Evolutionary conservation across 2,797 vertebrate genomes (phyloP).

Genomic region (Takifugu ocellatus): DNA sequence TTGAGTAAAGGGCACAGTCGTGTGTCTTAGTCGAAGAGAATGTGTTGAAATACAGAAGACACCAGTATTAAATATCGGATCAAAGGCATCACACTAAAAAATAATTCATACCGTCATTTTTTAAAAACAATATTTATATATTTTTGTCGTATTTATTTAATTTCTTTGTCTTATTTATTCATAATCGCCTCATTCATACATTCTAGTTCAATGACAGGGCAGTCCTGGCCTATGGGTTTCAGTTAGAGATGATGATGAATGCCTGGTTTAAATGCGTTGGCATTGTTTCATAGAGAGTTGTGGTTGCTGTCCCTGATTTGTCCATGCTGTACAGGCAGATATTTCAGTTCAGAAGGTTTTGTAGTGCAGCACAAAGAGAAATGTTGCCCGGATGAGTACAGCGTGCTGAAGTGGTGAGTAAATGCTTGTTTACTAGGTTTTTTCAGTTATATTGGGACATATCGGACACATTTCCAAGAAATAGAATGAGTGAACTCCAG

Average conservation of each 20-base stretch:
- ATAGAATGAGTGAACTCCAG: too few species aligned
- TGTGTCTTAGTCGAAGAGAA: background rate
- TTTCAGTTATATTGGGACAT: slow-evolving; percentile 18
- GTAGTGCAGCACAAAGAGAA: slow-evolving; percentile 7
- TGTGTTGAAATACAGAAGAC: background rate
- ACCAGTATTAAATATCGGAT: slow-evolving; percentile 12
- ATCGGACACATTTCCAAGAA: slow-evolving; percentile 23
- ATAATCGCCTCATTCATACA: slow-evolving; percentile 2
- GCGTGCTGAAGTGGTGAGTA: slow-evolving; percentile 3
- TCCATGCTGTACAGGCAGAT: slow-evolving; percentile 19
- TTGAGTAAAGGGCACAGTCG: too few species aligned
- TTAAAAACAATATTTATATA: slow-evolving; percentile 41
- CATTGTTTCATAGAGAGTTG: slow-evolving; percentile 37
- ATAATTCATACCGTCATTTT: slow-evolving; percentile 41
- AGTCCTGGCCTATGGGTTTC: slow-evolving; percentile 19
- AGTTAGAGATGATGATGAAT: slow-evolving; percentile 34
- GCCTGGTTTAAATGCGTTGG: slow-evolving; percentile 37
- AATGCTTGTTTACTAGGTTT: slow-evolving; percentile 36
- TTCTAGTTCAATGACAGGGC: slow-evolving; percentile 20
- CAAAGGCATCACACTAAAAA: slow-evolving; percentile 48
- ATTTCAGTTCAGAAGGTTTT: slow-evolving; percentile 9
- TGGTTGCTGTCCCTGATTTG: slow-evolving; percentile 30
- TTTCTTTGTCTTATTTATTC: slow-evolving; percentile 2
- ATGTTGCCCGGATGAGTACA: slow-evolving; percentile 24
- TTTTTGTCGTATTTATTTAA: slow-evolving; percentile 1